Evolutionary conservation across 1,140 invertebrate genomes (phyloP).

Genomic region (Ganaspis sp.): DNA sequence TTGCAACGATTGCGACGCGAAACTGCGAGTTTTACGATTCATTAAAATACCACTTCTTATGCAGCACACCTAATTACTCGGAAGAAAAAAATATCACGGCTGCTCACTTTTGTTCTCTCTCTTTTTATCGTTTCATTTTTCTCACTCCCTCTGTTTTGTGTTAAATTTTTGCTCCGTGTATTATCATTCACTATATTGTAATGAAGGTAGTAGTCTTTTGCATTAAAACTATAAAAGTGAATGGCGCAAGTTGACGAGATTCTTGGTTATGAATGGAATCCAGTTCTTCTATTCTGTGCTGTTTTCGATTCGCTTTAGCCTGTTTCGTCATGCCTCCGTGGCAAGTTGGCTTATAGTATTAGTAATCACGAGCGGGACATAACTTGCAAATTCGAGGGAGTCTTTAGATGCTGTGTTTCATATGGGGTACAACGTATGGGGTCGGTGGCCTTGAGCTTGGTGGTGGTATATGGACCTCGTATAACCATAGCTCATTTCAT

Average conservation of each 20-base stretch:
- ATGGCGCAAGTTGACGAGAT: not conserved
- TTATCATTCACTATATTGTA: no score
- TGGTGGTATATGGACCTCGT: constrained; percentile 61
- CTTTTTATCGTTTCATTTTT: constrained; percentile 35
- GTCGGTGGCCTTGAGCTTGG: constrained; percentile 53
- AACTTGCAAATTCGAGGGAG: constrained; percentile 73
- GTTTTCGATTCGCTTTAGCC: constrained; percentile 46
- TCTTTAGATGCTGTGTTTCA: constrained; percentile 30
- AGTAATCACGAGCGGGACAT: constrained; percentile 58
- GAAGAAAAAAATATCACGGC: constrained; percentile 61
- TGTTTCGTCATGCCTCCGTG: constrained; percentile 56
- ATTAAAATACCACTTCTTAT: constrained; percentile 72
- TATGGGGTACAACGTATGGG: constrained; percentile 42
- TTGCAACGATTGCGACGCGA: constrained; percentile 54
- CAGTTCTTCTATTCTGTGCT: constrained; percentile 16
- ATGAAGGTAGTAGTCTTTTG: no score
- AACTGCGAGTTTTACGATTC: constrained; percentile 67
- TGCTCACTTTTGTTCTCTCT: constrained; percentile 44
- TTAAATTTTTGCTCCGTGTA: no score
- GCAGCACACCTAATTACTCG: constrained; percentile 68
- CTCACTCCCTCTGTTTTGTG: constrained; percentile 49
- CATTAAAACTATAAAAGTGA: not conserved
- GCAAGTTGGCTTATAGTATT: constrained; percentile 28
- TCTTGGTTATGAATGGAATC: not conserved
- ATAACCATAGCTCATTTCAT: constrained; percentile 74